Percentiles rank a stretch among this genome's conserved stretches.
These are phyloP conservation scores for Drosophila setifemur DNA, from an alignment of 1,140 invertebrate genomes.

Conservation along the genomic window DNA sequence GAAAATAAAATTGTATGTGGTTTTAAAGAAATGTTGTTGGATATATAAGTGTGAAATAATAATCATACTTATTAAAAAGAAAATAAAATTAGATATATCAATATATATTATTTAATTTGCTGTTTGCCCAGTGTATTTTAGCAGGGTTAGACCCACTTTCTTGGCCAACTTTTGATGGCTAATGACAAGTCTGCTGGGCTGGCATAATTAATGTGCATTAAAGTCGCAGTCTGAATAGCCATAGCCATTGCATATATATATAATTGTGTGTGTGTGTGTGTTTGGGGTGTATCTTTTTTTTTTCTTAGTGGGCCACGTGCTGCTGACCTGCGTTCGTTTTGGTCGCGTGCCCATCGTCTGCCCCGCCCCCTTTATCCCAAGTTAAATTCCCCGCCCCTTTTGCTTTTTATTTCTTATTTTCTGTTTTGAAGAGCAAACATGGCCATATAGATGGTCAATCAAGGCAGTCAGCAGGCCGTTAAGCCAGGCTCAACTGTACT, in stretches of 20 bases:
- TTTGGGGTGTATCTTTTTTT: too few relatives aligned
- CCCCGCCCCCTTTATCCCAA: neutral
- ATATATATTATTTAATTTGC: too few relatives aligned
- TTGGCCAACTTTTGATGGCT: slow-evolving; percentile 4
- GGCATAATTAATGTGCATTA: slow-evolving; percentile 68
- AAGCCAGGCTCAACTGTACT: slow-evolving; percentile 64
- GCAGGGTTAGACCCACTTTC: slow-evolving; percentile 16
- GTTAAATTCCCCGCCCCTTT: neutral
- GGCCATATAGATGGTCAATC: slow-evolving; percentile 66
- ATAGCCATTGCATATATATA: slow-evolving; percentile 1
- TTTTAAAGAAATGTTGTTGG: too few relatives aligned
- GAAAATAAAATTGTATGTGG: too few relatives aligned
- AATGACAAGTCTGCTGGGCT: slow-evolving; percentile 35
- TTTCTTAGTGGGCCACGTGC: slow-evolving; percentile 12
- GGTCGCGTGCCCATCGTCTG: slow-evolving; percentile 30
- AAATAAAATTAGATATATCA: too few relatives aligned
- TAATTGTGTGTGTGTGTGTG: neutral
- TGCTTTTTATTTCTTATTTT: neutral
- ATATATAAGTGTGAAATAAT: too few relatives aligned
- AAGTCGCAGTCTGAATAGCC: slow-evolving; percentile 31
- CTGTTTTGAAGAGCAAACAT: slow-evolving; percentile 10
- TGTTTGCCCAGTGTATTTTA: too few relatives aligned
- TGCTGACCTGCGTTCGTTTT: slow-evolving; percentile 37
- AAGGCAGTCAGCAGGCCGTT: slow-evolving; percentile 65
- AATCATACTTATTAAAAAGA: too few relatives aligned